Evolutionary conservation across 2,888 invertebrate genomes (phyloP), one percentile per base, ranked within the genome.

Genomic region (Oscheius sp.): DNA sequence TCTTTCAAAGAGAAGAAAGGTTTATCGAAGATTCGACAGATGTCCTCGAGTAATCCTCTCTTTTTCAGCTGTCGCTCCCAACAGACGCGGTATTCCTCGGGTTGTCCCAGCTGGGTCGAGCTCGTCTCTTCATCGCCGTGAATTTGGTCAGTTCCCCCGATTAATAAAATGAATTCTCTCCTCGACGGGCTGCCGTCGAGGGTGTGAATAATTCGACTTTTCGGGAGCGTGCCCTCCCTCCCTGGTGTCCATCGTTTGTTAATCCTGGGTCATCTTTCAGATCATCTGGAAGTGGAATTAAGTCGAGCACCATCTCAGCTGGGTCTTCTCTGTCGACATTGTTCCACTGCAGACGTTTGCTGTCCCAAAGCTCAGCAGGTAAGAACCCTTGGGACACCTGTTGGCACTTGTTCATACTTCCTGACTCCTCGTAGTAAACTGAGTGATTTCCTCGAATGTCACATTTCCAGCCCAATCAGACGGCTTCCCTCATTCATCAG

Each of bases 341-440:
- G 81, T 70, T 79, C 81, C 16, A 16, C 53, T 7, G 72, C 76
- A 0, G 81, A 81, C 72, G 43, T 81, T 27, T 71, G 76, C 64
- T 81, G 81, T 71, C 78, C 79, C 13, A 80, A 78, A 68, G 75
- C 81, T 13, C 76, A 76, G 55, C 79, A 81, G 73, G 79, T 55
- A 55, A n/a, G n/a, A n/a, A 16, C 21, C 16, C 49, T 49, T 13
- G 16, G 3, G 13, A 61, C 41, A 35, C n/a, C 12, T 27, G 61
- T 61, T n/a, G 25, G 35, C 5, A 9, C 5, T 35, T 35, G 35
- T 35, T 35, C 35, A 6, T 35, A 12, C 3, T 52, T 6, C 18
- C 52, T 21, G 52, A 6, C 23, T 5, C 52, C 52, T 52, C 52
- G 52, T 52, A 52, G 52, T 52, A 52, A n/a, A 52, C 52, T 21